These are phyloP conservation scores for Thalassophryne amazonica DNA, from an alignment of 2,797 vertebrate species.

Conservation along the genomic window DNA sequence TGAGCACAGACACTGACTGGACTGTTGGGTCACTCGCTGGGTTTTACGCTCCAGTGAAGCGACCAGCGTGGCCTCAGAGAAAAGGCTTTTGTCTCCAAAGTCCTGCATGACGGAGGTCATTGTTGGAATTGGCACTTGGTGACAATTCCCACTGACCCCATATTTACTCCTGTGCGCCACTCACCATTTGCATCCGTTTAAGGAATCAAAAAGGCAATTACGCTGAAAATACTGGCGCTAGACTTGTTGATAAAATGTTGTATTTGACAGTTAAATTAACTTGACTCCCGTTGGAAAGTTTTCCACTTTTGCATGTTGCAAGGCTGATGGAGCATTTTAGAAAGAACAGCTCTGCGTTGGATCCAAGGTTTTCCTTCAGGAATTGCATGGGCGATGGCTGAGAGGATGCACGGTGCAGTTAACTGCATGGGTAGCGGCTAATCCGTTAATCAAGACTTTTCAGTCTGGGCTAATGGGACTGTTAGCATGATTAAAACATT, in stretches of 20 bases:
- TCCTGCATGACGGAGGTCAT: conserved; percentile 41
- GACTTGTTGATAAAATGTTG: too few species aligned
- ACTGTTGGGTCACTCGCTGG: conserved; percentile 42
- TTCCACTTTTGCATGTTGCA: background rate
- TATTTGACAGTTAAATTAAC: background rate
- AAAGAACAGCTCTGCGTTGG: too few species aligned
- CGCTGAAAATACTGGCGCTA: too few species aligned
- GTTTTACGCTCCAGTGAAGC: conserved; percentile 56
- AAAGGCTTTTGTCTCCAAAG: conserved; percentile 47
- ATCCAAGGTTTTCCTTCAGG: background rate
- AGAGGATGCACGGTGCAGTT: conserved; percentile 10
- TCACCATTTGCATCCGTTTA: too few species aligned
- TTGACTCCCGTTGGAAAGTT: background rate
- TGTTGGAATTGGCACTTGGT: conserved; percentile 29
- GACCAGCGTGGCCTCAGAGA: conserved; percentile 43
- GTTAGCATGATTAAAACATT: conserved; percentile 63
- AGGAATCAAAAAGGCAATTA: too few species aligned
- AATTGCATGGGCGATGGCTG: conserved; percentile 1
- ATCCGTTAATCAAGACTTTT: conserved; percentile 65
- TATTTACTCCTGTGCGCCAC: conserved; percentile 1
- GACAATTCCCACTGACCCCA: conserved; percentile 3
- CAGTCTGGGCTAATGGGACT: conserved; percentile 50
- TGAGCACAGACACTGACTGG: conserved; percentile 57
- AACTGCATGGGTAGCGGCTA: conserved; percentile 47
- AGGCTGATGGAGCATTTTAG: background rate